These are phyloP conservation scores for Gymnoscopelus microlampas DNA, from an alignment of 2,797 vertebrate genomes.

Conservation along the genomic window DNA sequence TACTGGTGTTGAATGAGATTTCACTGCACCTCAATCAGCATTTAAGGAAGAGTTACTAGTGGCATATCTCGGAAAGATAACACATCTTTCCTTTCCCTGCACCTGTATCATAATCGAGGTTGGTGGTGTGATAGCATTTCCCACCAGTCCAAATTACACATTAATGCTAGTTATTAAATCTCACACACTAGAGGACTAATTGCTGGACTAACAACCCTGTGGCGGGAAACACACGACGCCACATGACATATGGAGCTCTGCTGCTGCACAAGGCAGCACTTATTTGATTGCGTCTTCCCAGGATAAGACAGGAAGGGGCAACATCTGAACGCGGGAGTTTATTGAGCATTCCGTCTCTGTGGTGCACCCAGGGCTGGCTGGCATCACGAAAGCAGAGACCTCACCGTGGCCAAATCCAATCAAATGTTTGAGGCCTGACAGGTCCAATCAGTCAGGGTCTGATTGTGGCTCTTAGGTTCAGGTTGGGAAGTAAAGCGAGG, in stretches of 20 bases:
- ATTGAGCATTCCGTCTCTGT: slow-evolving; percentile 66
- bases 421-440: slow-evolving; percentile 72
- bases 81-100: slow-evolving; percentile 15
- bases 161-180: slow-evolving; percentile 49
- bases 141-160: slow-evolving; percentile 26
- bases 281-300: slow-evolving; percentile 66
- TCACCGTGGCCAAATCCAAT: slow-evolving; percentile 72
- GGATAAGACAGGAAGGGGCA: slow-evolving; percentile 54
- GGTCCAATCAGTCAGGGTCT: slow-evolving; percentile 75
- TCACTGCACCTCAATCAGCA: not conserved
- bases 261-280: slow-evolving; percentile 50
- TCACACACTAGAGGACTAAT: slow-evolving; percentile 45
- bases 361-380: slow-evolving; percentile 45
- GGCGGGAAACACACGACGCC: slow-evolving; percentile 25
- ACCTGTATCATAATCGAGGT: slow-evolving; percentile 35
- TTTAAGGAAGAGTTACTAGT: slow-evolving; percentile 24
- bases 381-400: slow-evolving; percentile 57
- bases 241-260: slow-evolving; percentile 60
- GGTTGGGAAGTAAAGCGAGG: slow-evolving; percentile 52
- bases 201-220: slow-evolving; percentile 43
- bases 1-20: not conserved
- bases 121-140: slow-evolving; percentile 32
- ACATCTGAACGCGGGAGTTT: slow-evolving; percentile 61
- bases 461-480: slow-evolving; percentile 62
- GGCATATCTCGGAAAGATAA: not conserved